A percentile compares a stretch with the other conserved stretches of the same genome.
Conservation (phyloP, 37 sponge, comb jelly and placozoan species). For the Diacarnus erythraeanus region DNA sequence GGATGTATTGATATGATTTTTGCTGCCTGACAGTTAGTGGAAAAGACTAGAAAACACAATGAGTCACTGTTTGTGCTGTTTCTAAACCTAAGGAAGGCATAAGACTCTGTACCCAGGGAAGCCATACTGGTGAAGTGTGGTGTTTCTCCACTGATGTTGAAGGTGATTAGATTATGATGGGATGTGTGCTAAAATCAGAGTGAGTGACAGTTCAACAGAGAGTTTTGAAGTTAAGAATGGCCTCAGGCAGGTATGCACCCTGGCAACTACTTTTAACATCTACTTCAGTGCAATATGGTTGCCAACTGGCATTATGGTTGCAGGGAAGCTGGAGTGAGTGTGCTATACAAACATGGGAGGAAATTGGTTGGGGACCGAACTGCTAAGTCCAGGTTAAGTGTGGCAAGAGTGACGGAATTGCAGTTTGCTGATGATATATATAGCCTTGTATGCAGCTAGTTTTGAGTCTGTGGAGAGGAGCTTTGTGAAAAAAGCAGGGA, state of each 20-base stretch:
- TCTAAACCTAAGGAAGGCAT: constrained; percentile 23
- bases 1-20: no score
- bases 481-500: constrained; percentile 8
- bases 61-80: background rate
- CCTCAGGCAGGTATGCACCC: constrained; percentile 33
- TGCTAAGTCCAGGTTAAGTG: constrained; percentile 27
- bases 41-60: no score
- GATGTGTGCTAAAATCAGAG: constrained; percentile 19
- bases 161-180: background rate
- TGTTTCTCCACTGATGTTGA: constrained; percentile 21
- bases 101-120: constrained; percentile 13
- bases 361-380: constrained; percentile 49
- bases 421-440: constrained; percentile 53
- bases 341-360: constrained; percentile 22
- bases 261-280: constrained; percentile 40
- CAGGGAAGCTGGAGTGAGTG: constrained; percentile 28
- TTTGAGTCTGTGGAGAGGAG: constrained; percentile 6
- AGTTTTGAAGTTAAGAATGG: constrained; percentile 29
- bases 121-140: constrained; percentile 16
- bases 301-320: constrained; percentile 10
- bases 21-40: no score
- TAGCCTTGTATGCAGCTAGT: constrained; percentile 7
- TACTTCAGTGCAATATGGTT: constrained; percentile 42
- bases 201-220: background rate
- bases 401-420: constrained; percentile 8